Evolutionary conservation across 2,888 invertebrate genomes (phyloP), one percentile per base, ranked within the genome.

Genomic region (Abrostola tripartita): DNA sequence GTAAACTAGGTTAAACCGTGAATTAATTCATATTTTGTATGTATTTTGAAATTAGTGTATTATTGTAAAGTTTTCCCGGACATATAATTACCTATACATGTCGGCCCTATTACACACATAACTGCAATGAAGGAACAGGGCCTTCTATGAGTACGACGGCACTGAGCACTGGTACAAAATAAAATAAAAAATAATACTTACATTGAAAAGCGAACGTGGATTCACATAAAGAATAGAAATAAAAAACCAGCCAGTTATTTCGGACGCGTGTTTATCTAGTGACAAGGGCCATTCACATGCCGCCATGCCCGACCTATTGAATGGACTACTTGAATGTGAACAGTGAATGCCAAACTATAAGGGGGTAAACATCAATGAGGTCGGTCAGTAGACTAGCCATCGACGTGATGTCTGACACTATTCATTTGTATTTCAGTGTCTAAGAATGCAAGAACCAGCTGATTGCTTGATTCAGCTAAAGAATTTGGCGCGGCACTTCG

Each of bases 261-360:
- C 24, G 55, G 76, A 61, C 61, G 42, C 44, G 50, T 78, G 72
- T 79, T 67, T 76, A 67, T 66, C 52, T 68, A 74, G 71, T 74
- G 71, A 71, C 64, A 71, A 68, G 74, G 66, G 65, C 65, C 63
- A 78, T 74, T 78, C 69, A 68, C 68, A 68, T 70, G 74, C 61
- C 64, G 60, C 55, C 62, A 55, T 53, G 69, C n/a, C 47, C 50
- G 14, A 14, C 52, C 65, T 59, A 52, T 64, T 78, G 62, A 78
- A 76, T 78, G 69, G 59, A 52, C 54, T 44, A 61, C 44, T 59
- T 59, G 49, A 61, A 63, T 62, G 64, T 66, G 61, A 65, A 65
- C 57, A 65, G 64, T 66, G 61, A 65, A 65, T 60, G 66, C 59
- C 60, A 61, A 71, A 63, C 68, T 61, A 65, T 66, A 61, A 37